A percentile compares a stretch with the other conserved stretches of the same genome.
Conservation (phyloP, 2,888 invertebrate species). For the Hydropsyche betteni region DNA sequence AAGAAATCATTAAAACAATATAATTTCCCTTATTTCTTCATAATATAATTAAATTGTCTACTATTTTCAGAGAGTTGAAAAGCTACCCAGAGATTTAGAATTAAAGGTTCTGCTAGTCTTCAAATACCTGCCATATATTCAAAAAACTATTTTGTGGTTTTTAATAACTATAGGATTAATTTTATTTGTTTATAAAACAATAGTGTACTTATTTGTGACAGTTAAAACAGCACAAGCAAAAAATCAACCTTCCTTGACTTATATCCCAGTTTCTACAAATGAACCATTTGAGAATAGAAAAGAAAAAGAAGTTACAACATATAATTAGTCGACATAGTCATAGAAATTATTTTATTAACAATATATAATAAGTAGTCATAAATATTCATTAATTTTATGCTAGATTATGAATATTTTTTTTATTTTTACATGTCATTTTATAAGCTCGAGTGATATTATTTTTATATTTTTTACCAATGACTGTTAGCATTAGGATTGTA, state of each 20-base stretch:
- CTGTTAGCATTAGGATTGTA: too few relatives aligned
- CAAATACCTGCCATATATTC: constrained; percentile 63
- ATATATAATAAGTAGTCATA: background rate
- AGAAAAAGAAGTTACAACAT: background rate
- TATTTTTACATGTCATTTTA: too few relatives aligned
- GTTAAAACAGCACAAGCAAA: background rate
- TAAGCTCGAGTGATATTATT: too few relatives aligned
- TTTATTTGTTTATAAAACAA: constrained; percentile 56
- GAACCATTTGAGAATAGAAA: constrained; percentile 1
- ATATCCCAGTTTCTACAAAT: constrained; percentile 33
- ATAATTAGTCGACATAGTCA: too few relatives aligned
- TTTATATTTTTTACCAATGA: too few relatives aligned
- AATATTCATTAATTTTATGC: background rate
- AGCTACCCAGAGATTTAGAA: constrained; percentile 60
- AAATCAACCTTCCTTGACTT: constrained; percentile 25
- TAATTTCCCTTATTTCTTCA: constrained; percentile 3
- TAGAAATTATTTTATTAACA: background rate
- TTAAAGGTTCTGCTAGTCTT: constrained; percentile 63
- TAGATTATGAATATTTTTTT: too few relatives aligned
- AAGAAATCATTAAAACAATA: constrained; percentile 55
- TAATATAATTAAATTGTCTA: constrained; percentile 37
- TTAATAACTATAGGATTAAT: constrained; percentile 62
- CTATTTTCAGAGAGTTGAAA: constrained; percentile 56
- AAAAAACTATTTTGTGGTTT: constrained; percentile 61
- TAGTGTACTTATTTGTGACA: background rate